These are phyloP conservation scores for Catharus minimus DNA, from an alignment of 2,113 vertebrate genomes.

Conservation along the genomic window DNA sequence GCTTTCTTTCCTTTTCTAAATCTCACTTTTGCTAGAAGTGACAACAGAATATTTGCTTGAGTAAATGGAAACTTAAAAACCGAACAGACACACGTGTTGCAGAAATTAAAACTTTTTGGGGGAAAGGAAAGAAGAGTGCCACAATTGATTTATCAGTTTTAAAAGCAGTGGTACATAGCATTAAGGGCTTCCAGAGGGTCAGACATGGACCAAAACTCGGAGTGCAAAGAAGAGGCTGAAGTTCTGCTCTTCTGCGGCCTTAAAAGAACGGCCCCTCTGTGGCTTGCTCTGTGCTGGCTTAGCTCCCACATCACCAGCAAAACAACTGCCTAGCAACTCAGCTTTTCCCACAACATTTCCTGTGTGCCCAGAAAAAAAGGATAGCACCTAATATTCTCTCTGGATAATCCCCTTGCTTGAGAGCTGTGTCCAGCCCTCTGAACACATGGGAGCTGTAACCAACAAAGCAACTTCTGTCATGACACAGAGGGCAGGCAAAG, in stretches of 20 bases:
- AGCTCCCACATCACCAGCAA: slow-evolving; percentile 51
- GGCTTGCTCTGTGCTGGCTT: slow-evolving; percentile 22
- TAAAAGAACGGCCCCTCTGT: slow-evolving; percentile 24
- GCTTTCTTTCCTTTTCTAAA: background rate
- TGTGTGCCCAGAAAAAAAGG: background rate
- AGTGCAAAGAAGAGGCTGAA: background rate
- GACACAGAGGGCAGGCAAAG: background rate
- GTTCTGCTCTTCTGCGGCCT: background rate
- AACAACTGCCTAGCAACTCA: slow-evolving; percentile 72
- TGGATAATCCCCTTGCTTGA: background rate
- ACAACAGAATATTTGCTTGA: background rate
- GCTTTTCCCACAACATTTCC: slow-evolving; percentile 71
- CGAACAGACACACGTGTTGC: background rate
- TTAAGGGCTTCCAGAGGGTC: background rate
- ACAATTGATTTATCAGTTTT: background rate
- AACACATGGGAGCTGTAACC: background rate
- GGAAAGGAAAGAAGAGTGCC: background rate
- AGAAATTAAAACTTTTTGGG: background rate
- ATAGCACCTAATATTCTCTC: slow-evolving; percentile 13
- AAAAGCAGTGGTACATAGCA: accelerated
- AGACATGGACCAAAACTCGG: background rate
- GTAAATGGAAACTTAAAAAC: background rate
- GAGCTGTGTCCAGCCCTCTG: background rate
- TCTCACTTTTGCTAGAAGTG: background rate
- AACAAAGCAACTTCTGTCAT: background rate